Conservation (phyloP, 2,113 vertebrate species). For the Colinus virginianus region DNA sequence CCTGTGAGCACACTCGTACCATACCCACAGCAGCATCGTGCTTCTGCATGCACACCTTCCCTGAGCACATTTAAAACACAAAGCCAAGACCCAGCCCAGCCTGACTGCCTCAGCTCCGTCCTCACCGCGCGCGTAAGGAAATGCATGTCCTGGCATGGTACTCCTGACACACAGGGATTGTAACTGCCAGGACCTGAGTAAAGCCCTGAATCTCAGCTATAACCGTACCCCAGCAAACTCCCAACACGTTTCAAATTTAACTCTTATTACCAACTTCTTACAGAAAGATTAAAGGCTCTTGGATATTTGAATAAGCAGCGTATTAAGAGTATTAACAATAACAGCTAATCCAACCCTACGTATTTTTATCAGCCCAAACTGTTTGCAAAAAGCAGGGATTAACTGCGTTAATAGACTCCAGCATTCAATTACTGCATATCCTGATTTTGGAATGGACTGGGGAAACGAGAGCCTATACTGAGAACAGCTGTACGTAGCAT, state of each 20-base stretch:
- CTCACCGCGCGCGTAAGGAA: accelerated
- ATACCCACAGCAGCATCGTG: not conserved
- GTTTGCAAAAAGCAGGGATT: conserved; percentile 17
- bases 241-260: not conserved
- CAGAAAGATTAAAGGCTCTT: conserved; percentile 30
- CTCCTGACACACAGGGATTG: not conserved
- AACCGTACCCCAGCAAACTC: not conserved
- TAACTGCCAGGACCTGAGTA: not conserved
- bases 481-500: not conserved
- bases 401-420: not conserved
- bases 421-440: not conserved
- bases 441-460: not conserved
- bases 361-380: not conserved
- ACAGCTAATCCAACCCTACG: conserved; percentile 34
- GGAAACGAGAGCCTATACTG: not conserved
- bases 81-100: not conserved
- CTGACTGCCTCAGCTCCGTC: accelerated
- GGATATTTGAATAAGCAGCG: not conserved
- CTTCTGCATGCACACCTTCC: not conserved
- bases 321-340: conserved; percentile 33
- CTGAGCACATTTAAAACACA: not conserved
- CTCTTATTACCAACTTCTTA: not conserved
- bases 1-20: accelerated
- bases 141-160: not conserved
- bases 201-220: not conserved